Evolutionary conservation across 1,140 invertebrate genomes (phyloP), one percentile per base, ranked within the genome.

Genomic region (Panagrolaimus sp.): DNA sequence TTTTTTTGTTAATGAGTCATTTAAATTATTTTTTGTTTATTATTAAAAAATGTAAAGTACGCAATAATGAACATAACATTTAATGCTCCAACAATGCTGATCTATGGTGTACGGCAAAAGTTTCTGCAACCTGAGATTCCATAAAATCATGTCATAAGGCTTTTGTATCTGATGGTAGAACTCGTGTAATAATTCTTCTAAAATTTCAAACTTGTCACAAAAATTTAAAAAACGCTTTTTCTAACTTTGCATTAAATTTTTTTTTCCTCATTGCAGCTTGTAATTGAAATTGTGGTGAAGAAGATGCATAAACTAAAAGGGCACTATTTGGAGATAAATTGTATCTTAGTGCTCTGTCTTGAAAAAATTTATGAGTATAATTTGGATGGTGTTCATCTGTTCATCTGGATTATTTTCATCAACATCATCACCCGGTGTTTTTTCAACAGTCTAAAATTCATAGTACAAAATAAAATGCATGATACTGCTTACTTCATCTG

Each of bases 251-350:
- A 25, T 27, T 20, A 27, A 57, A 57, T 2, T 27, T 57, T 16
- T 57, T 57, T 13, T 16, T n/a, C 8, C 51, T 57, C 51, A 57
- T 57, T 13, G 51, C 51, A 25, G 20, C 20, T 57, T 57, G 14
- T 16, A 57, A 57, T 25, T 27, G 20, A 20, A 20, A 57, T 27
- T 57, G 20, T 57, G 51, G 51, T 20, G 51, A 57, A 25, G 51
- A 57, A 9, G 51, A 25, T 4, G 51, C 51, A 57, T 57, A 57
- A 0, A 27, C 51, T 16, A 57, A 57, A 20, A 57, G 27, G 1
- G 51, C 20, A 57, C 51, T 57, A 25, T 57, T 57, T 23, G 51
- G 51, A n/a, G 51, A 57, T 11, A 57, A 27, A 27, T 57, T 57
- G 8, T 25, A 57, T 16, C 51, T n/a, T 16, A 57, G 8, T 11